Percentiles rank a stretch among this genome's conserved stretches.
phyloP scores from a whole-genome alignment of 1,140 invertebrate genomes.

The Drosophila azteca region DNA sequence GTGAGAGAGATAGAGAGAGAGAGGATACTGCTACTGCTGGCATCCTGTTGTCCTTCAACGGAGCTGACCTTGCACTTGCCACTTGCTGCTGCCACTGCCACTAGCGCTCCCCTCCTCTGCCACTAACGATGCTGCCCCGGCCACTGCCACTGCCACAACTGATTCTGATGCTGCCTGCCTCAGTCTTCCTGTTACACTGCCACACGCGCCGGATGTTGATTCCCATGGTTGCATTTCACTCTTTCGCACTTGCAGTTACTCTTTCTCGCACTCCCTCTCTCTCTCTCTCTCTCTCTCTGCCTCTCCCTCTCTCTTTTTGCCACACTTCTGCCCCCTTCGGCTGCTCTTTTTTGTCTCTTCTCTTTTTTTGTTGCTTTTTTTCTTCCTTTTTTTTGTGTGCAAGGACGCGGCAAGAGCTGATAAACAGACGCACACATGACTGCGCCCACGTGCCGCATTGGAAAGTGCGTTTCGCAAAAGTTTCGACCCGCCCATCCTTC shows the following conservation, averaged over 20 bases:
- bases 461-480: conserved; percentile 65
- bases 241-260: conserved; percentile 10
- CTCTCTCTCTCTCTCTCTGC: not conserved
- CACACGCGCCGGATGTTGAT: conserved; percentile 68
- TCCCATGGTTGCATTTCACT: conserved; percentile 54
- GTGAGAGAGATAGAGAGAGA: not conserved
- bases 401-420: conserved; percentile 73
- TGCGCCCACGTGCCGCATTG: conserved; percentile 74
- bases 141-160: too few relatives aligned
- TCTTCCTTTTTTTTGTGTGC: conserved; percentile 33
- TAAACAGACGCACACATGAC: conserved; percentile 68
- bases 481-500: conserved; percentile 15
- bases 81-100: conserved; percentile 62
- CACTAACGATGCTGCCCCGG: too few relatives aligned
- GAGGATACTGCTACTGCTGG: conserved; percentile 39
- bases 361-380: not conserved
- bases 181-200: conserved; percentile 28
- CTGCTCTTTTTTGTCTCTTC: not conserved
- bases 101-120: not conserved
- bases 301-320: conserved; percentile 17
- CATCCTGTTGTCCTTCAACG: conserved; percentile 73
- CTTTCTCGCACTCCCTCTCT: not conserved
- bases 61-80: conserved; percentile 80
- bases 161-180: conserved; percentile 9
- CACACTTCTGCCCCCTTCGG: conserved; percentile 5